Evolutionary conservation across 2,888 invertebrate species (phyloP).

Genomic region (Erebia palarica): DNA sequence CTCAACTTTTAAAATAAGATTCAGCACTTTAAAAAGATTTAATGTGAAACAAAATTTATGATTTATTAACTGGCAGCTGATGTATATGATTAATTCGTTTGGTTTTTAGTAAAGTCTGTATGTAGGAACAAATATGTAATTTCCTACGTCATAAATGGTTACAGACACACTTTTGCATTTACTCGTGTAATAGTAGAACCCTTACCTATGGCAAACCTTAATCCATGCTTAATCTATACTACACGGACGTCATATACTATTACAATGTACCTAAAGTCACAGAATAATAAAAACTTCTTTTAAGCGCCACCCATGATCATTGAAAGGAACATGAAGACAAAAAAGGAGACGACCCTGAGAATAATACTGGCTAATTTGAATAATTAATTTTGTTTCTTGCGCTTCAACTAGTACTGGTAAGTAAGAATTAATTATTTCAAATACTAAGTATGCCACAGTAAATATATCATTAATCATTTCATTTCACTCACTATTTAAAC

Average conservation of each 20-base stretch:
- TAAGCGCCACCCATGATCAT: not conserved
- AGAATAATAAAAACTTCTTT: not conserved
- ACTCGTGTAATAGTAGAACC: no score
- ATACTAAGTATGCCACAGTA: not conserved
- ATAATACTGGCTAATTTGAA: constrained; percentile 6
- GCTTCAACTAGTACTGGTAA: not conserved
- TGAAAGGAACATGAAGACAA: not conserved
- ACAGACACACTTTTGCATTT: no score
- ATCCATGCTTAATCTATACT: no score
- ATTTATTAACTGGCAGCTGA: no score
- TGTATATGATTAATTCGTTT: no score
- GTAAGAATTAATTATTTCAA: constrained; percentile 6
- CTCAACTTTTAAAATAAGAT: not conserved
- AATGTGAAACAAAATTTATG: no score
- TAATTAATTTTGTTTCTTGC: constrained; percentile 1
- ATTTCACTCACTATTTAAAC: no score
- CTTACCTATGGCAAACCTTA: no score
- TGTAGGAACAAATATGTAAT: no score
- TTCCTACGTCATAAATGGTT: no score
- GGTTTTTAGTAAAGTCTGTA: no score
- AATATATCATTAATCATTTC: no score
- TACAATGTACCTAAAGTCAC: not conserved
- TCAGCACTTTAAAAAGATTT: not conserved
- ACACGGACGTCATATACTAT: not conserved
- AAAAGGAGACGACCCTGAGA: constrained; percentile 4